Evolutionary conservation across 2,113 vertebrate genomes (phyloP).

Genomic region (Paracanthobrama guichenoti): DNA sequence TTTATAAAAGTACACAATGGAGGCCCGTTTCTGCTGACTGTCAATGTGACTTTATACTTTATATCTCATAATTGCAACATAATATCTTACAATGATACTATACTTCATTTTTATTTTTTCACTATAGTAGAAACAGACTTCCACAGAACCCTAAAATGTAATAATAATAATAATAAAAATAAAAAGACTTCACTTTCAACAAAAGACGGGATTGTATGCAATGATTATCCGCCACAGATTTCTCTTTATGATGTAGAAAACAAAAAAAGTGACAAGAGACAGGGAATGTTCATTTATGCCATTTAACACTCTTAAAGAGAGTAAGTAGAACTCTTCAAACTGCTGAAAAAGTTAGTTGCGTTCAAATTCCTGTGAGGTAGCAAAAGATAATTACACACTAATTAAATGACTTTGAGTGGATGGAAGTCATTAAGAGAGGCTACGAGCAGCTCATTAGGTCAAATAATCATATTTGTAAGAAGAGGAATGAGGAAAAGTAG

Average conservation of each 20-base stretch:
- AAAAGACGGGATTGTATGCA: background rate
- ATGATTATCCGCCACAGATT: slow-evolving; percentile 19
- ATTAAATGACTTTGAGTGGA: background rate
- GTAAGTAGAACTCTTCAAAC: slow-evolving; percentile 18
- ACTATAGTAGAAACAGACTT: too few species aligned
- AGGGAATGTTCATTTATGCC: background rate
- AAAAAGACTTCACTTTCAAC: background rate
- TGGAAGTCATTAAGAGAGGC: slow-evolving; percentile 11
- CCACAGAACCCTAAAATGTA: too few species aligned
- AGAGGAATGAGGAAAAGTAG: background rate
- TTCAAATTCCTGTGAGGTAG: slow-evolving; percentile 15
- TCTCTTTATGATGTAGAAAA: slow-evolving; percentile 46
- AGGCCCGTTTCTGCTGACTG: too few species aligned
- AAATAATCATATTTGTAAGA: slow-evolving; percentile 1
- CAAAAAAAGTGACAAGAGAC: slow-evolving; percentile 33
- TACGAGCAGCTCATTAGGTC: background rate
- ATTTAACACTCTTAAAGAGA: slow-evolving; percentile 1
- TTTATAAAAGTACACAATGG: too few species aligned
- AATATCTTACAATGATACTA: background rate
- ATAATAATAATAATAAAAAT: too few species aligned
- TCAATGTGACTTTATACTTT: background rate
- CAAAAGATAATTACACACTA: slow-evolving; percentile 13
- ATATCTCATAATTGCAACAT: background rate
- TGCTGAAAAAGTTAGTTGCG: background rate
- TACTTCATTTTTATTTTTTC: background rate